A percentile compares a stretch with the other conserved stretches of the same genome.
phyloP scores from a whole-genome alignment of 2,113 vertebrate genomes.

The Panthera uncia region DNA sequence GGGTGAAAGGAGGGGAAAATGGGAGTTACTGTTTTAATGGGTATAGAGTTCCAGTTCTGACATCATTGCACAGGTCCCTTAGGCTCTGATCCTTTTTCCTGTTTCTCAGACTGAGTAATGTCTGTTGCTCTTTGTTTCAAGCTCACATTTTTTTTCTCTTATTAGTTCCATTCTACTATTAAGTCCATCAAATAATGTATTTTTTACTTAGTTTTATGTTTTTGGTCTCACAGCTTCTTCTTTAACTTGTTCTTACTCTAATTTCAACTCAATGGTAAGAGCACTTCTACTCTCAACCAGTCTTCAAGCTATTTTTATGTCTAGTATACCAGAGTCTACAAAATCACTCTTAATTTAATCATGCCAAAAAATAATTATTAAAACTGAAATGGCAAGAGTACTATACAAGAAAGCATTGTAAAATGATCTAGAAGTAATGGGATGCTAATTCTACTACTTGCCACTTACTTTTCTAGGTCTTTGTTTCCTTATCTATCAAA shows the following conservation, averaged over 20 bases:
- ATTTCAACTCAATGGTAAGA: background rate
- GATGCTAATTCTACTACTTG: background rate
- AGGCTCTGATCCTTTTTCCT: background rate
- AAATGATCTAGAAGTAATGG: constrained; percentile 11
- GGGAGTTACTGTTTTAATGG: background rate
- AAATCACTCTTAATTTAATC: constrained; percentile 37
- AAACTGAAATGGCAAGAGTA: background rate
- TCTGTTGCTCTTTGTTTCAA: constrained; percentile 34
- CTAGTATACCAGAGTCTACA: background rate
- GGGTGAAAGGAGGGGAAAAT: background rate
- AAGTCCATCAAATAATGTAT: background rate
- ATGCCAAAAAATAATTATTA: constrained; percentile 6
- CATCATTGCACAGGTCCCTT: background rate
- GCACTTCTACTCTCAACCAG: background rate
- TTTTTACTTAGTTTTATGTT: constrained; percentile 1
- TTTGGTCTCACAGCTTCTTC: background rate
- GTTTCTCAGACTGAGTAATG: background rate
- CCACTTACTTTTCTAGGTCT: background rate
- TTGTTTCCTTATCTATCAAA: constrained; percentile 38
- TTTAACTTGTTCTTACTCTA: background rate
- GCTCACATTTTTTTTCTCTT: background rate
- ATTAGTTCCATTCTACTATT: background rate
- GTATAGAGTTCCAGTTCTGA: background rate
- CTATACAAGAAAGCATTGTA: background rate
- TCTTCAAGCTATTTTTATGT: background rate